A percentile compares a stretch with the other conserved stretches of the same genome.
Conservation (phyloP, 2,113 vertebrate species). For the Echinops telfairi region DNA sequence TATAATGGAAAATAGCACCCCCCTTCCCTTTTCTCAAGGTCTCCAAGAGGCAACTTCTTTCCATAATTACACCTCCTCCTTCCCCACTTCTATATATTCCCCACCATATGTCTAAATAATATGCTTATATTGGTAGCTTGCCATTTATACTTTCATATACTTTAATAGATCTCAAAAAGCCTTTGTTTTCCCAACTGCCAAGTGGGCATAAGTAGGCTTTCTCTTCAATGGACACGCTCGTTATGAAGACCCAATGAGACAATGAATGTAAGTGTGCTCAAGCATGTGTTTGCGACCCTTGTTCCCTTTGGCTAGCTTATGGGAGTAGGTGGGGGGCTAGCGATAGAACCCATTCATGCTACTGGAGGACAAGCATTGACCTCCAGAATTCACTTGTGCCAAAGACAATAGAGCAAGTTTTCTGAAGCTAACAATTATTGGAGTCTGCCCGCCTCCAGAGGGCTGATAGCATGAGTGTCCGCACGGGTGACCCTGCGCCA, state of each 20-base stretch:
- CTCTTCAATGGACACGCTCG: no score
- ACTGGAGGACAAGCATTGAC: background rate
- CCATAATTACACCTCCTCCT: background rate
- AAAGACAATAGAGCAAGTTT: background rate
- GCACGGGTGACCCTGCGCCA: background rate
- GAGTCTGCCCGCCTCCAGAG: background rate
- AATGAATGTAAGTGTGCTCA: no score
- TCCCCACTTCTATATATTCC: background rate
- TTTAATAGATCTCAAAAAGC: background rate
- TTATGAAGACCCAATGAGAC: background rate
- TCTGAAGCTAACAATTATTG: background rate
- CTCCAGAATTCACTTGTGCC: background rate
- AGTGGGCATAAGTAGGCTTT: rapidly evolving
- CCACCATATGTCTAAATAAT: background rate
- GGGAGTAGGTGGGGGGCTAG: background rate
- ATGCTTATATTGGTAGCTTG: background rate
- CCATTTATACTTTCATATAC: background rate
- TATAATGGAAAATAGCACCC: background rate
- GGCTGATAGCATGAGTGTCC: background rate
- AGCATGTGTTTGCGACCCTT: background rate
- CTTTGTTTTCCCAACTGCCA: background rate
- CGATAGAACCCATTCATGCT: background rate
- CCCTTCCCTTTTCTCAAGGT: background rate
- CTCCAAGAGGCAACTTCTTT: background rate
- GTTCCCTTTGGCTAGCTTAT: background rate